phyloP scores from a whole-genome alignment of 2,113 vertebrate species.

The Pogonocichla stellata region DNA sequence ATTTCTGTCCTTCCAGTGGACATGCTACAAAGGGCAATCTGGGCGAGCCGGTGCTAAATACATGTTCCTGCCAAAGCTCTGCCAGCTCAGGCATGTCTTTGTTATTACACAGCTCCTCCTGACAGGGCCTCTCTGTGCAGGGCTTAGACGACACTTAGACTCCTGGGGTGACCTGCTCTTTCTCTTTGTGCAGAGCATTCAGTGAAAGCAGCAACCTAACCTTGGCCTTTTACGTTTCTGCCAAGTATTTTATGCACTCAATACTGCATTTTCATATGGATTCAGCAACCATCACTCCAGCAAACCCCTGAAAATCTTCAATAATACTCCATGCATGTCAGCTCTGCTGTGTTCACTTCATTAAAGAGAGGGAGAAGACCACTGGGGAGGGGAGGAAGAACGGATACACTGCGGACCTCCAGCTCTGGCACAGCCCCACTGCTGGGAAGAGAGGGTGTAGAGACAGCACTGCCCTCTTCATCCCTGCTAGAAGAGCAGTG shows the following conservation, averaged over 20 bases:
- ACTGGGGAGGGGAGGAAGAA: neutral
- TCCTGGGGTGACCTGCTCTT: neutral
- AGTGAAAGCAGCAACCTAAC: neutral
- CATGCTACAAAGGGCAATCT: neutral
- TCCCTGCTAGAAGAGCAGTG: neutral
- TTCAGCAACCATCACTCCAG: neutral
- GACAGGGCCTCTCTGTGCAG: neutral
- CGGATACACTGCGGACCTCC: neutral
- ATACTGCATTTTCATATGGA: neutral
- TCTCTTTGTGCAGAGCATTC: neutral
- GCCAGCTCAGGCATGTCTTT: neutral
- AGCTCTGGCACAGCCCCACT: neutral
- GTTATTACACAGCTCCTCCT: neutral
- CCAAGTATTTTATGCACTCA: neutral
- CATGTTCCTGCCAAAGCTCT: neutral
- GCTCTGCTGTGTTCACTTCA: neutral
- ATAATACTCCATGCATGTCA: neutral
- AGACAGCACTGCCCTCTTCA: neutral
- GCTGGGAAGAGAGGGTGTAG: neutral
- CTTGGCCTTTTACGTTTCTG: neutral
- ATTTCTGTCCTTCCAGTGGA: slow-evolving; percentile 29
- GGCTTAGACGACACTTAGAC: accelerated
- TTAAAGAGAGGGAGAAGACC: neutral
- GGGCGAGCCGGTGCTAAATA: neutral
- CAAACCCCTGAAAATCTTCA: neutral